Conservation (phyloP, 2,113 vertebrate genomes). For the Caloenas nicobarica region DNA sequence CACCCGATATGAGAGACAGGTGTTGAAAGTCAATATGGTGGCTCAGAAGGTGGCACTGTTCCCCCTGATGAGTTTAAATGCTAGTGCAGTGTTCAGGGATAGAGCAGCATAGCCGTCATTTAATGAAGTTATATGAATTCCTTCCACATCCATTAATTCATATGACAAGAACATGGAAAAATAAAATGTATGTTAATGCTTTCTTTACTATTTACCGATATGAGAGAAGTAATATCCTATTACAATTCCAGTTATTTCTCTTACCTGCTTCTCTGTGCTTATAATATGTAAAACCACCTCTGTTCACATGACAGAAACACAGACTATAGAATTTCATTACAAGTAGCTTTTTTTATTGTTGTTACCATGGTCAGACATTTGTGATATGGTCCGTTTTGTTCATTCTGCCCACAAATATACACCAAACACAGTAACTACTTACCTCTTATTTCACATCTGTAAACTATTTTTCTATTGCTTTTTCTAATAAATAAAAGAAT, state of each 20-base stretch:
- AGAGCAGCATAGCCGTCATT: neutral
- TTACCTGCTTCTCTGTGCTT: neutral
- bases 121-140: neutral
- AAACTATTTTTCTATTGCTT: neutral
- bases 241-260: neutral
- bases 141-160: neutral
- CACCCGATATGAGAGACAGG: neutral
- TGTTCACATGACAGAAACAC: neutral
- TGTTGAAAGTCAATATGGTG: neutral
- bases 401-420: neutral
- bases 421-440: neutral
- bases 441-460: neutral
- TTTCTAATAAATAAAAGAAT: neutral
- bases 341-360: neutral
- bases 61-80: neutral
- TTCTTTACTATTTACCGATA: neutral
- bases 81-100: neutral
- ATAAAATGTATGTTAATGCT: neutral
- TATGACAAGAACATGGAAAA: neutral
- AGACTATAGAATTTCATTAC: neutral
- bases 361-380: neutral
- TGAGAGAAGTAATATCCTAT: neutral
- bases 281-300: neutral
- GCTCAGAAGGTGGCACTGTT: constrained; percentile 10
- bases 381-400: neutral